Base-by-base conservation (phyloP, 2,113 vertebrate species). In the Piliocolobus tephrosceles region DNA sequence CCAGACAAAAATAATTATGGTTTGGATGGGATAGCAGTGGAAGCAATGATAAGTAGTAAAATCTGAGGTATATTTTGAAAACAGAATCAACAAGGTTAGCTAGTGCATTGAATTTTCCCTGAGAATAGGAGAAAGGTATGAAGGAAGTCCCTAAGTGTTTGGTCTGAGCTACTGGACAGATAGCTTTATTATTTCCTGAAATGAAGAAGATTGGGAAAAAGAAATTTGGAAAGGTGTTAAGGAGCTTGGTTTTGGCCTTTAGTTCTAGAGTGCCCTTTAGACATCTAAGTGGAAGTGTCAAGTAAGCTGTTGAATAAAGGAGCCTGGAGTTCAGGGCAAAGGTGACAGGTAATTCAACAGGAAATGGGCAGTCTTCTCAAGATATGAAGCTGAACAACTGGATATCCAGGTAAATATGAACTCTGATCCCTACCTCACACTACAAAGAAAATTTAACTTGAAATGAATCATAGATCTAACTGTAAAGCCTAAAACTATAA, bases 51-150 rank as follows among this genome's bases (percentile, higher is more conserved):
- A 94, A 72, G 64, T 1, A 88, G 76, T 83, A 58, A 68, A 88
- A 94, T 78, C 35, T 40, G 68, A 14, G n/a, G 30, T 83, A 27
- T 81, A 91, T 68, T 81, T 50, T 78, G 52, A 96, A 94, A 94
- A 83, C 5, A 88, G 76, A 95, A 91, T 32, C 58, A 91, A 68
- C 70, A 55, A 52, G 12, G 25, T 88, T 78, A 83, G 22, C 52
- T 30, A 94, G 75, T 2, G 40, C 8, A 70, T 8, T 78, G 40
- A 40, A 43, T 52, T 68, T 94, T 61, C 43, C 17, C 17, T 70
- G 30, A 38, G 76, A 88, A 16, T 52, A 57, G 66, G 18, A 91
- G 73, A 94, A 81, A 83, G 22, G 27, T 64, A 27, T 52, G 20
- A 73, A 90, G 12, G 22, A 81, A 35, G 16, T 16, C 35, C 50